A percentile compares a stretch with the other conserved stretches of the same genome.
Conservation (phyloP, 2,113 vertebrate genomes). For the Lycaon pictus region DNA sequence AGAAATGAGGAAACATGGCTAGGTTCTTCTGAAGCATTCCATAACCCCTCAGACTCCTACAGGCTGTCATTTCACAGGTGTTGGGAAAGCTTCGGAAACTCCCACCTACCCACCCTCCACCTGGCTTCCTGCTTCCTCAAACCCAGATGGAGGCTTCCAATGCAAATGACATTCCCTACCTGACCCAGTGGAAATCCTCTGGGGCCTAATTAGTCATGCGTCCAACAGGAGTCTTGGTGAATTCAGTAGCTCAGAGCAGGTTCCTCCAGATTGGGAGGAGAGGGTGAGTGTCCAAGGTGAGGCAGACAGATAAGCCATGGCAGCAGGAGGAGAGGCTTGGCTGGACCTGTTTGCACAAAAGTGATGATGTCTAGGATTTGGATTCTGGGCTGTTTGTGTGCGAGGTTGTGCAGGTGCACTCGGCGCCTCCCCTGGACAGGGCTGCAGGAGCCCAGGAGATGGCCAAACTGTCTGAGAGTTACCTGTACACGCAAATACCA, state of each 20-base stretch:
- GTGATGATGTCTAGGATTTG: no score
- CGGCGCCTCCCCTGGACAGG: no score
- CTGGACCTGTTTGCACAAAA: no score
- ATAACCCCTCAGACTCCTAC: no score
- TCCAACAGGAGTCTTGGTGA: neutral
- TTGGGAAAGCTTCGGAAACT: neutral
- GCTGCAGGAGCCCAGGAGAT: fast-evolving
- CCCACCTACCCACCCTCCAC: neutral
- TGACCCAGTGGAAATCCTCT: neutral
- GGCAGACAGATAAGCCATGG: neutral
- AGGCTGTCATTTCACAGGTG: neutral
- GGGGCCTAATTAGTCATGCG: neutral
- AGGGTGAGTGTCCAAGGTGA: no score
- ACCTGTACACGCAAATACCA: neutral
- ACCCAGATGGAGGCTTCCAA: no score
- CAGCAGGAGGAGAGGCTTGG: no score
- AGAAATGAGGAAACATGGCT: neutral
- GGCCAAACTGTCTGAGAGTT: neutral
- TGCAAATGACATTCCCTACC: neutral
- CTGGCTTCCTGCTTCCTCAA: neutral
- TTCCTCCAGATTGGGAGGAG: fast-evolving
- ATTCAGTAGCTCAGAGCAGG: neutral
- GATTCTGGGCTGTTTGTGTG: neutral
- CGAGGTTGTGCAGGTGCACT: no score
- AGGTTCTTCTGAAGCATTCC: neutral